Evolutionary conservation across 2,113 vertebrate species (phyloP), one percentile per base, ranked within the genome.

Genomic region (Oreochromis niloticus): DNA sequence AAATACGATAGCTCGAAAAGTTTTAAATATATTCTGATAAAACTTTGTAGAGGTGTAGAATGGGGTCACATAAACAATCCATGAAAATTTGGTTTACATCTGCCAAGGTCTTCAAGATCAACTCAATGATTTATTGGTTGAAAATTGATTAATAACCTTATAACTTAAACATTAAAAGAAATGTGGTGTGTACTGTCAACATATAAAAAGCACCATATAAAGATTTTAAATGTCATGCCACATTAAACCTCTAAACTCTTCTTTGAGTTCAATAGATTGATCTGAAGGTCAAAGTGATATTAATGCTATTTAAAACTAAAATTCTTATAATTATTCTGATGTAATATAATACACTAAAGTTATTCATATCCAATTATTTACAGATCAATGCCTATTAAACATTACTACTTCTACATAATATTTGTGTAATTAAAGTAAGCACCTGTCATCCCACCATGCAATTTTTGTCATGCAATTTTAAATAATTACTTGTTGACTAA

Each of bases 161-260:
- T 5, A 66, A 39, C 6, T 27, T 57, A 2, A 1, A 27, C 55
- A 27, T 57, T 57, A 57, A 8, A 57, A 57, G 22, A 57, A 27
- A 27, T 66, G 1, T 22, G 61, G 6, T 34, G 17, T n/a, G 17
- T 39, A 66, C 1, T 7, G 4, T 66, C 34, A 66, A 66, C 34
- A 66, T 66, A 39, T 13, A 39, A 66, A 66, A 66, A 66, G 19
- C 34, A 0, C 19, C 0, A 0, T n/a, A 66, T n/a, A n/a, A 36
- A 36, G 13, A 9, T 59, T 59, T 30, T 30, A 30, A 0, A 30
- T 59, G 27, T 61, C 27, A 17, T 17, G 57, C 8, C 57, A 61
- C 27, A 17, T 61, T 32, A 32, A 61, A 66, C 3, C 19, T 66
- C 19, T 66, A 19, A 66, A 34, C 10, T 66, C 34, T 66, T 66